Evolutionary conservation across 2,888 invertebrate genomes (phyloP), one percentile per base, ranked within the genome.

Genomic region (Drosophila antonietae): DNA sequence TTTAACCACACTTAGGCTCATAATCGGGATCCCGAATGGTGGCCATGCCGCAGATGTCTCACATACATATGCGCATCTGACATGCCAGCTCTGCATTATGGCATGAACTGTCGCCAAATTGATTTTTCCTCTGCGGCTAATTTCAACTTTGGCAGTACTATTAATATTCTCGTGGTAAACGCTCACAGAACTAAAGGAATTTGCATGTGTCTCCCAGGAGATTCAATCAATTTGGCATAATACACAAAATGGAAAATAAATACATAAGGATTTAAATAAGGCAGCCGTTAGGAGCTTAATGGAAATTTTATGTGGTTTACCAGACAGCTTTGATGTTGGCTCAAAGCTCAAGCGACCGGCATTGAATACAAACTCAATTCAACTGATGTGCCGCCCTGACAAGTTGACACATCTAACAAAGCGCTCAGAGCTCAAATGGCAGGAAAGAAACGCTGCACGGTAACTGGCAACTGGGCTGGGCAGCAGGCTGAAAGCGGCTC

Each of bases 1-100:
- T 77, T 82, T 80, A 88, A 70, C 80, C 83, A 66, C 87, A 88
- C 83, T 77, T 73, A 68, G 60, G 58, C 71, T 68, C 71, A 83
- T 83, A 83, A 83, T 85, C 88, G 77, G 68, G 68, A 39, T 33
- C 18, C 71, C 61, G 58, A 75, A 68, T 37, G 14, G 37, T 67
- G 18, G 63, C 28, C 23, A 61, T 49, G 51, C 52, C 56, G 33
- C 61, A 69, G 69, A 49, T 68, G 74, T 61, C 57, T 52, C 69
- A 64, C 39, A 18, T 20, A 56, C 43, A 18, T 15, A 37, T 23
- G 9, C 9, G 59, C 63, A 60, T 53, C 31, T 23, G 47, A 23
- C n/a, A 33, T 67, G 41, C 43, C 43, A 57, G 5, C 41, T 28
- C 44, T 46, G 28, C 15, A 51, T 41, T 23, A 35, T 23, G 33